These are phyloP conservation scores for Caenorhabditis sp. DNA, from an alignment of 2,888 invertebrate species.

Conservation along the genomic window DNA sequence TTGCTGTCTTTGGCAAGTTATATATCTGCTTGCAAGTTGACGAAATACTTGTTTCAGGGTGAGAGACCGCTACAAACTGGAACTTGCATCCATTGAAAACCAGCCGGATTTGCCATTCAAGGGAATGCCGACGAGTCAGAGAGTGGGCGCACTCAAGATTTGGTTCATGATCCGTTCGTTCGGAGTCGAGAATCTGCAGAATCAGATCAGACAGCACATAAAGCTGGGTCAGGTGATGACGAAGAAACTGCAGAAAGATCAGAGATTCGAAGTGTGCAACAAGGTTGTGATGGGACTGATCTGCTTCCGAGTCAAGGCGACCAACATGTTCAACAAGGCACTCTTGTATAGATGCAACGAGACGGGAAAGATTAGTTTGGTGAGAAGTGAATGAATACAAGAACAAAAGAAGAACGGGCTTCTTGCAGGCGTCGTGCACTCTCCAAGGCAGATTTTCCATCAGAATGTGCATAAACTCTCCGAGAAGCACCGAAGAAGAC, in stretches of 20 bases:
- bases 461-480: constrained; percentile 48
- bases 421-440: constrained; percentile 41
- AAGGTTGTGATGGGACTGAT: constrained; percentile 47
- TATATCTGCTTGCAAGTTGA: neutral
- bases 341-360: constrained; percentile 43
- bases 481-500: constrained; percentile 45
- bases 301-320: constrained; percentile 42
- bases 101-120: constrained; percentile 34
- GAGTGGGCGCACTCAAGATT: constrained; percentile 46
- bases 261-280: constrained; percentile 47
- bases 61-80: constrained; percentile 39
- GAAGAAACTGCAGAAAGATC: constrained; percentile 32
- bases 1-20: constrained; percentile 43
- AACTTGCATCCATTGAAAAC: constrained; percentile 32
- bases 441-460: constrained; percentile 33
- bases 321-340: constrained; percentile 46
- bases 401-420: too few relatives aligned
- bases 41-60: constrained; percentile 19
- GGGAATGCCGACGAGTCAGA: constrained; percentile 45
- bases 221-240: constrained; percentile 33
- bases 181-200: constrained; percentile 50
- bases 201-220: constrained; percentile 52
- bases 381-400: constrained; percentile 9
- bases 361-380: constrained; percentile 50
- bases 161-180: constrained; percentile 49